Evolutionary conservation across 2,113 vertebrate genomes (phyloP).

Genomic region (Heliornis fulica): DNA sequence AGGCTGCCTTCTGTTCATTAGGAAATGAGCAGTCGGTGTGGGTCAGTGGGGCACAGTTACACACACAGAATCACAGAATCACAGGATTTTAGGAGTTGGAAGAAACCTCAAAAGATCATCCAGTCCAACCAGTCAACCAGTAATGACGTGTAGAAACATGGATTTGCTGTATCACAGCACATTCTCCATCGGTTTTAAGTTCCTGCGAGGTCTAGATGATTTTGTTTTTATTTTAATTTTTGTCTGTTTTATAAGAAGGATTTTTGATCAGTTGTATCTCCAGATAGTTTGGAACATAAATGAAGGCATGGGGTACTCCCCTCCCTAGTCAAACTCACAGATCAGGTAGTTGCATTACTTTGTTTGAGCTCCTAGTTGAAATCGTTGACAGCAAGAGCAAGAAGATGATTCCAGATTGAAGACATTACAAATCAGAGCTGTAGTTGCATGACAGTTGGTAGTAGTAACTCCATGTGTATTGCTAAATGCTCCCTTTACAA

Average conservation of each 20-base stretch:
- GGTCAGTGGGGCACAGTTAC: too few species aligned
- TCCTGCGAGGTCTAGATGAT: background rate
- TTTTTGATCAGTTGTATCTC: background rate
- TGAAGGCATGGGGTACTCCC: background rate
- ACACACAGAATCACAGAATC: too few species aligned
- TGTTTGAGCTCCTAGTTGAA: background rate
- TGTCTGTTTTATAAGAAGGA: background rate
- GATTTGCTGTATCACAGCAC: background rate
- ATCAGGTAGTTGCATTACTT: background rate
- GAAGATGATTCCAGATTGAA: background rate
- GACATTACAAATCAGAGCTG: background rate
- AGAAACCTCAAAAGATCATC: too few species aligned
- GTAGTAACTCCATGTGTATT: background rate
- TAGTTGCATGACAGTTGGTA: background rate
- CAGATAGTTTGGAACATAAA: background rate
- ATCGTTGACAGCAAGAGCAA: background rate
- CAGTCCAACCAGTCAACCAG: too few species aligned
- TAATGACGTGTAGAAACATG: background rate
- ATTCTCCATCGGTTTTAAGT: background rate
- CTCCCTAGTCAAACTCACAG: background rate
- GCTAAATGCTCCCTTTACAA: background rate
- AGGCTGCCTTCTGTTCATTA: background rate
- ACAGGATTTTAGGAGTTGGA: too few species aligned
- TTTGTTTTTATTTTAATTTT: background rate
- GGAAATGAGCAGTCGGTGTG: fast-evolving